Base-by-base conservation (phyloP, 2,113 vertebrate species). In the Promerops cafer region DNA sequence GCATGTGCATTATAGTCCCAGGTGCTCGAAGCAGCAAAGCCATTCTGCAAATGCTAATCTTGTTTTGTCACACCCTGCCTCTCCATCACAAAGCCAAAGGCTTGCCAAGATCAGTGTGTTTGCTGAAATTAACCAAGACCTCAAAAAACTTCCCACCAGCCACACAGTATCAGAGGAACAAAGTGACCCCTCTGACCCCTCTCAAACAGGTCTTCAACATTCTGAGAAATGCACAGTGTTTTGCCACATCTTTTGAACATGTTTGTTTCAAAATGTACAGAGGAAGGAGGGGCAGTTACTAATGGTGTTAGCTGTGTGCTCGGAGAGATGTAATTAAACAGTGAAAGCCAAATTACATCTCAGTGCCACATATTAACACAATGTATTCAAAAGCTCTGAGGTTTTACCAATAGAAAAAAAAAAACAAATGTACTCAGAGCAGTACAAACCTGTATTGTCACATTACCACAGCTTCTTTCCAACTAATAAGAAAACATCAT, bases 1-100 rank as follows among this genome's bases (percentile, higher is more conserved):
- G 27, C 27, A 42, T 1, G 0, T 19, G 28, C 14, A 2, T 42
- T 69, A 6, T 1, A 50, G 33, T 28, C 0, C 0, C 49, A 60
- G 53, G 31, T 68, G 56, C 40, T 86, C 0, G 0, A 30, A 63
- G 59, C 40, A 83, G n/a, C 44, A 89, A 78, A 84, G 56, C 33
- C 66, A 13, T 83, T 90, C 71, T 83, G 50, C 42, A 92, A 88
- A 57, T 13, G 74, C 45, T 68, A 40, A 56, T 16, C 30, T 16
- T 66, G 45, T 60, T 93, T 85, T 81, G 64, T 80, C 66, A 80
- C 24, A 26, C 17, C 10, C 40, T 52, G 47, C 22, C 52, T 64
- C 69, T 91, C 44, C 45, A 40, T 35, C 71, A 13, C 12, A 16
- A 63, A 75, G 50, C 35, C 33, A 81, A 74, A 83, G 33, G n/a